Conservation (phyloP, 2,797 vertebrate species). For the Peromyscus attwateri region DNA sequence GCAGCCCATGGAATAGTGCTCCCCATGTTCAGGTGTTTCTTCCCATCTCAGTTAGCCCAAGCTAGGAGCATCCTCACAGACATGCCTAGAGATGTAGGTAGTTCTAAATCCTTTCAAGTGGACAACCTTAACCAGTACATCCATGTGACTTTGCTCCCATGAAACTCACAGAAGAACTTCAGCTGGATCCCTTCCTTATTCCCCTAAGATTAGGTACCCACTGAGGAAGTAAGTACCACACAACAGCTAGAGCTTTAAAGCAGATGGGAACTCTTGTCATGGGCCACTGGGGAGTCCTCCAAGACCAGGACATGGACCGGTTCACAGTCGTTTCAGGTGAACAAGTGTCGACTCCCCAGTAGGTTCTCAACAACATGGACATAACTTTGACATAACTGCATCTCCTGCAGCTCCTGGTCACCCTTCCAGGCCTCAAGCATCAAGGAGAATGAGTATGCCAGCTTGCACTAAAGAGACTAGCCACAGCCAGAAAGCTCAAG, state of each 20-base stretch:
- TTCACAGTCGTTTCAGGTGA: constrained; percentile 23
- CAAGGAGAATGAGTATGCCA: constrained; percentile 2
- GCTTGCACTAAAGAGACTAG: constrained; percentile 16
- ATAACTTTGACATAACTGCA: neutral
- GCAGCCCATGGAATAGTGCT: neutral
- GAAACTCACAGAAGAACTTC: neutral
- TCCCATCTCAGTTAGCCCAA: neutral
- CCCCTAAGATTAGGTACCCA: neutral
- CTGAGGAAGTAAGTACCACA: neutral
- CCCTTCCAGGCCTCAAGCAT: neutral
- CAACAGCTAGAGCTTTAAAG: constrained; percentile 37
- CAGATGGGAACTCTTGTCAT: constrained; percentile 1
- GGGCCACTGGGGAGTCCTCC: neutral
- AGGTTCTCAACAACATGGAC: constrained; percentile 24
- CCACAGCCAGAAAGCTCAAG: neutral
- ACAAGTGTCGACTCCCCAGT: neutral
- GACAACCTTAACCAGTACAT: neutral
- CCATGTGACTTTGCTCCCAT: neutral
- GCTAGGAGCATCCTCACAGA: neutral
- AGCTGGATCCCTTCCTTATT: neutral
- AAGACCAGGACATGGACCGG: neutral
- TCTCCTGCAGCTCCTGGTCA: neutral
- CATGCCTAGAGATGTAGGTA: neutral
- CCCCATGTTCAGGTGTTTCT: neutral
- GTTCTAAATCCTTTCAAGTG: neutral